These are phyloP conservation scores for Microplitis demolitor DNA, from an alignment of 1,140 invertebrate genomes.

Conservation along the genomic window DNA sequence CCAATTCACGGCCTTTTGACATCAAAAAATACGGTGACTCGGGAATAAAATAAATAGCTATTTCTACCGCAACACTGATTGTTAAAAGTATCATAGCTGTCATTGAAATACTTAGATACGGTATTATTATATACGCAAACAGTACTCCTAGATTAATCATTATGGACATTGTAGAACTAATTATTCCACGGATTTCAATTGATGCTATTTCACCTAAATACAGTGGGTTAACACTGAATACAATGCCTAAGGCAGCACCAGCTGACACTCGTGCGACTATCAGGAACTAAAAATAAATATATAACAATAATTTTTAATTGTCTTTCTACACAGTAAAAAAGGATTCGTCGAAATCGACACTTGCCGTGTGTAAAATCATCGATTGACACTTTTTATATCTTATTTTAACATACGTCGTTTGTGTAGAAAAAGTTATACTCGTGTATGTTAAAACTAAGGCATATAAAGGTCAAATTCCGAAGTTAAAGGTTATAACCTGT, in stretches of 20 bases:
- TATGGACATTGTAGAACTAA: conserved; percentile 66
- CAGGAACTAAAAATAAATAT: conserved; percentile 26
- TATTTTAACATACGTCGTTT: too few species aligned
- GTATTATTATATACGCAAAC: conserved; percentile 53
- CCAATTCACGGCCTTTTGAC: conserved; percentile 21
- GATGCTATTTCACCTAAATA: conserved; percentile 71
- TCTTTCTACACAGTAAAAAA: too few species aligned
- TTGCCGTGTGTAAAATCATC: too few species aligned
- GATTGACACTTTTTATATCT: too few species aligned
- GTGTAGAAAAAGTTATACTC: too few species aligned
- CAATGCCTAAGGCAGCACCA: conserved; percentile 68
- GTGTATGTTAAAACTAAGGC: too few species aligned
- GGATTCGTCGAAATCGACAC: too few species aligned
- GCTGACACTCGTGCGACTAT: conserved; percentile 59
- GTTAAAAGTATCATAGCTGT: conserved; percentile 40
- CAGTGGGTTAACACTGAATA: conserved; percentile 67
- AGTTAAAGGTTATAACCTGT: too few species aligned
- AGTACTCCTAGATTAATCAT: conserved; percentile 61
- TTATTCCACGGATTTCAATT: conserved; percentile 66
- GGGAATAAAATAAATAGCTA: conserved; percentile 57
- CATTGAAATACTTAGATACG: conserved; percentile 28
- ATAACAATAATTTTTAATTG: neutral
- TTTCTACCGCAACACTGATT: conserved; percentile 46
- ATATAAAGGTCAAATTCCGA: too few species aligned
- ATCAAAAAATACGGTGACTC: conserved; percentile 58